Evolutionary conservation across 53 echinoderm and acorn worm species (phyloP), one percentile per base, ranked within the genome.

Genomic region (Paracentrotus lividus): DNA sequence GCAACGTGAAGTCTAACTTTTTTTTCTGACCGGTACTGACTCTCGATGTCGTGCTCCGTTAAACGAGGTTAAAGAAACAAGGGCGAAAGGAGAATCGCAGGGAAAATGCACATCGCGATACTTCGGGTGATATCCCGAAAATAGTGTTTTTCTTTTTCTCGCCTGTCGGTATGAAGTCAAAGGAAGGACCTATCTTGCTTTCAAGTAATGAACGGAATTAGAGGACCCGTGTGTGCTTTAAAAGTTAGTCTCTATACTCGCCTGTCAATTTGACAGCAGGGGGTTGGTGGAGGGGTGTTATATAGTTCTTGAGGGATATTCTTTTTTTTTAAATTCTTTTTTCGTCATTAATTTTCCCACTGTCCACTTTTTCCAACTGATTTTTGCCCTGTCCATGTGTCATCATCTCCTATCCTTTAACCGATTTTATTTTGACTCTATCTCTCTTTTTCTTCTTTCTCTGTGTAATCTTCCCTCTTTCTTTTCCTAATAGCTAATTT

Each of bases 121-220:
- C 91, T 90, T 42, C 47, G 32, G 91, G 91, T 68, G 91, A 36
- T 90, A 90, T 90, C 91, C 69, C 27, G 69, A 49, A 69, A 90
- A 90, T 90, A 45, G 58, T 90, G 75, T 90, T 90, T n/a, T 90
- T 68, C 69, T 49, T 90, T n/a, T 68, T 86, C 87, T 24, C 87
- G 55, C 55, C 32, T 36, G 13, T 2, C 36, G 87, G 40, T 57
- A 87, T 18, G 87, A 87, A 87, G 47, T 81, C 81, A 81, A 5
- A 44, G 47, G 24, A 81, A 27, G 13, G 81, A 26, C 81, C 44
- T 81, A 81, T n/a, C 47, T 47, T 26, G n/a, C 72, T 40, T 40
- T 72, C 12, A 72, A 72, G 32, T 72, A 36, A 72, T 72, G 38
- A 64, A 64, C 27, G 26, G 26, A 64, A 27, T 64, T 27, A 27